These are phyloP conservation scores for Limnephilus lunatus DNA, from an alignment of 2,888 invertebrate genomes.

Conservation along the genomic window DNA sequence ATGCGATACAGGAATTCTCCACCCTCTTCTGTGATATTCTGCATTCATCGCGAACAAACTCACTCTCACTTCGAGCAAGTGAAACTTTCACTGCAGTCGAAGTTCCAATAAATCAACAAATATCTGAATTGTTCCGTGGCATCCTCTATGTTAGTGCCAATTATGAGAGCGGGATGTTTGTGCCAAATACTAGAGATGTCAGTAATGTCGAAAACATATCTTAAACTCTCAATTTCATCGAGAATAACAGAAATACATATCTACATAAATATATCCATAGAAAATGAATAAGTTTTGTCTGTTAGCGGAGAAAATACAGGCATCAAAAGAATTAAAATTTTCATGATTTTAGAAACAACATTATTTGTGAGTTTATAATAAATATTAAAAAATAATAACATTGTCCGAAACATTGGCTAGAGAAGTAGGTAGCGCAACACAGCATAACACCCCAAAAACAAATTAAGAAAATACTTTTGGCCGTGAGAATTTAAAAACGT, in stretches of 20 bases:
- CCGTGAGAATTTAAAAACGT: no score
- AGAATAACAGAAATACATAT: background rate
- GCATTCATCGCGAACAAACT: slow-evolving; percentile 16
- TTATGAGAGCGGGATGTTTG: background rate
- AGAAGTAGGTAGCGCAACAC: no score
- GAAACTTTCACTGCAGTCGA: slow-evolving; percentile 31
- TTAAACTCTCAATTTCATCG: background rate
- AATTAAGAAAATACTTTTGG: no score
- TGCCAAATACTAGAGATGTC: slow-evolving; percentile 12
- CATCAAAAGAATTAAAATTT: no score
- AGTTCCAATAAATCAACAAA: slow-evolving; percentile 6
- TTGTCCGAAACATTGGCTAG: no score
- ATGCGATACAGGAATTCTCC: background rate
- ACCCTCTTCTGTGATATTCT: background rate
- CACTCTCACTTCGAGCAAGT: slow-evolving; percentile 28
- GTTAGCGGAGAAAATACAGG: background rate
- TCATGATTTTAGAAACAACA: no score
- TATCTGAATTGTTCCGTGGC: background rate
- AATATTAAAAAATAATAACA: no score
- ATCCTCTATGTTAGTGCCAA: slow-evolving; percentile 16
- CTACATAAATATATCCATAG: background rate
- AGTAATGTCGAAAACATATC: background rate
- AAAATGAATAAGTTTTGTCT: background rate
- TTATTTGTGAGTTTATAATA: no score
- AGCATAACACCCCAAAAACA: no score